Evolutionary conservation across 2,888 invertebrate genomes (phyloP), one percentile per base, ranked within the genome.

Genomic region (Laspeyria flexula): DNA sequence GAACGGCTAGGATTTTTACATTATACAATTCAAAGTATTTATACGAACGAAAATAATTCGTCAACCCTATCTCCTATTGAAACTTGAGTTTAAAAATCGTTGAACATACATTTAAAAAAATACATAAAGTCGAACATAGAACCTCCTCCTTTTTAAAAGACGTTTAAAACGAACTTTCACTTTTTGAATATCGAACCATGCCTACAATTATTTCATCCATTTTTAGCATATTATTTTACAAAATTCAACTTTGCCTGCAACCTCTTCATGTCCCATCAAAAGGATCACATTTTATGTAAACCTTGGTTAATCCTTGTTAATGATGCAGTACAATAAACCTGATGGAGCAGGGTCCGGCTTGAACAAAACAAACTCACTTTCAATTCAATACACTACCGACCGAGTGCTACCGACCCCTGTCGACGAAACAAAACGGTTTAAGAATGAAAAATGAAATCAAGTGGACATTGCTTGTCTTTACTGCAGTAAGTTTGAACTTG

Each of bases 371-470:
- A 85, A 84, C 81, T 79, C 77, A 66, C 71, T 79, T 81, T 82
- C 86, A 82, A 89, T 86, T 82, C 86, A 82, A 89, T 86, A 83
- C 81, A 79, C 75, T 69, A 70, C 62, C 69, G 71, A 76, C 88
- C n/a, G n/a, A n/a, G n/a, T n/a, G n/a, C n/a, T 86, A 72, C 63
- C 70, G 72, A 78, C 89, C 89, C 86, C 77, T 86, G 89, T 90
- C 88, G 81, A 74, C 81, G 77, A 77, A 87, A 90, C 89, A 90
- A 90, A 89, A 89, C 83, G 80, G 75, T 81, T 75, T 80, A 85
- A 83, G 86, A 83, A 84, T 90, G 90, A 91, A 91, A 91, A 91
- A 91, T 90, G 88, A 91, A 91, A 91, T 91, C 80, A 88, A 89
- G 84, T 90, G 89, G 90, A 89, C 89, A 85, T 66, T 76, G 71